These are phyloP conservation scores for Zosterops hypoxanthus DNA, from an alignment of 2,113 vertebrate genomes.

Conservation along the genomic window DNA sequence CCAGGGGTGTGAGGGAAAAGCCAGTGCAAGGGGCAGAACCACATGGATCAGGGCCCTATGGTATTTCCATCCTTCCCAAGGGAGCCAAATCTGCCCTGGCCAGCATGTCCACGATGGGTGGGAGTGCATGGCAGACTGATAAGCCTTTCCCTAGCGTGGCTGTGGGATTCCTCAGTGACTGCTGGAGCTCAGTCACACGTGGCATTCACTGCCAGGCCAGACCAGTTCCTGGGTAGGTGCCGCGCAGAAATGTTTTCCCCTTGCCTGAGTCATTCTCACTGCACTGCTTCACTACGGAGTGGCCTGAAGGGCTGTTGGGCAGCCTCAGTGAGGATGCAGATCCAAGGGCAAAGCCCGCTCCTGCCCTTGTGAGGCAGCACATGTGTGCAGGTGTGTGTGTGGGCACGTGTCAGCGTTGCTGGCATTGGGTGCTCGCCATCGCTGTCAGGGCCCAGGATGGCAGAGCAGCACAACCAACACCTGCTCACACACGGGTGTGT, in stretches of 20 bases:
- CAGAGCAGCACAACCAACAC: background rate
- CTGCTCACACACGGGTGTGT: fast-evolving
- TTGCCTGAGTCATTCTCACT: background rate
- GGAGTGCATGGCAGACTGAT: background rate
- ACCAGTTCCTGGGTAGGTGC: fast-evolving
- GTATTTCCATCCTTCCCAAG: background rate
- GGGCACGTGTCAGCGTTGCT: fast-evolving
- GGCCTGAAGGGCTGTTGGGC: background rate
- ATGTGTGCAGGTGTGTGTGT: fast-evolving
- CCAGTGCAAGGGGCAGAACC: background rate
- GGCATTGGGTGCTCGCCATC: fast-evolving
- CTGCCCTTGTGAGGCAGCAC: background rate
- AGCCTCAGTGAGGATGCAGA: background rate
- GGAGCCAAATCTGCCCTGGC: background rate
- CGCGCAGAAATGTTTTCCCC: background rate
- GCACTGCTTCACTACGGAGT: background rate
- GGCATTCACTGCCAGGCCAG: background rate
- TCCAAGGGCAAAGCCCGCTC: background rate
- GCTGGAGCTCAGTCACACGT: background rate
- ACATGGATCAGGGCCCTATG: fast-evolving
- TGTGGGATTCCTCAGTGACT: background rate
- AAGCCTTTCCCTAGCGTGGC: fast-evolving
- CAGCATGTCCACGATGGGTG: fast-evolving
- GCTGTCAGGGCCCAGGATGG: background rate
- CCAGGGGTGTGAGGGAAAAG: background rate